Conservation (phyloP, 1,140 invertebrate species). For the Conopomorpha cramerella region DNA sequence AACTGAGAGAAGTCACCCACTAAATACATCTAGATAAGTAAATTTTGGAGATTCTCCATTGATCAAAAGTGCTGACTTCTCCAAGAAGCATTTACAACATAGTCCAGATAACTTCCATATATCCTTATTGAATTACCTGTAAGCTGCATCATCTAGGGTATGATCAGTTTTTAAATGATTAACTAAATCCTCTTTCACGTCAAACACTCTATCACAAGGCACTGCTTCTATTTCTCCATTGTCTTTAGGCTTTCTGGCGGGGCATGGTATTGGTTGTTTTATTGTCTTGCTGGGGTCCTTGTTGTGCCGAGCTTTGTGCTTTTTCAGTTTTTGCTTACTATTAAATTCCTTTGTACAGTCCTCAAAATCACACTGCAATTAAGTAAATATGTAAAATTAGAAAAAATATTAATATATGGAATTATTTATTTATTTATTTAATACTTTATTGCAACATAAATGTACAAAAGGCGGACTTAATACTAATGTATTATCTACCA, state of each 20-base stretch:
- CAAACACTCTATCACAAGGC: constrained; percentile 25
- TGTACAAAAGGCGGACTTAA: no score
- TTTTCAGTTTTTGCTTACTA: constrained; percentile 37
- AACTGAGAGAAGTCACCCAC: no score
- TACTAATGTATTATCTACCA: no score
- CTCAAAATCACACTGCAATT: constrained; percentile 42
- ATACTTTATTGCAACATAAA: no score
- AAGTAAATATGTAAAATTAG: constrained; percentile 1
- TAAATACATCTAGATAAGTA: no score
- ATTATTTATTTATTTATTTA: no score
- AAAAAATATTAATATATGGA: constrained; percentile 2
- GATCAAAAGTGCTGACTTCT: no score
- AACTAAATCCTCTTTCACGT: constrained; percentile 19
- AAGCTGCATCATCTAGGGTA: constrained; percentile 30
- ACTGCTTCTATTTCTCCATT: constrained; percentile 9
- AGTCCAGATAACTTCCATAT: no score
- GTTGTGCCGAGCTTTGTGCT: constrained; percentile 36
- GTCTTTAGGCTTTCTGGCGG: constrained; percentile 18
- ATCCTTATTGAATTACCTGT: constrained; percentile 34
- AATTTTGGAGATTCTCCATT: no score
- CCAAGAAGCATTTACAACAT: no score
- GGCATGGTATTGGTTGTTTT: constrained; percentile 24
- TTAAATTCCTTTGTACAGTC: constrained; percentile 39
- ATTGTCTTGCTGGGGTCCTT: constrained; percentile 13
- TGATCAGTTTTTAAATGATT: constrained; percentile 45